phyloP scores from a whole-genome alignment of 2,797 vertebrate species.

The Octomys mimax region DNA sequence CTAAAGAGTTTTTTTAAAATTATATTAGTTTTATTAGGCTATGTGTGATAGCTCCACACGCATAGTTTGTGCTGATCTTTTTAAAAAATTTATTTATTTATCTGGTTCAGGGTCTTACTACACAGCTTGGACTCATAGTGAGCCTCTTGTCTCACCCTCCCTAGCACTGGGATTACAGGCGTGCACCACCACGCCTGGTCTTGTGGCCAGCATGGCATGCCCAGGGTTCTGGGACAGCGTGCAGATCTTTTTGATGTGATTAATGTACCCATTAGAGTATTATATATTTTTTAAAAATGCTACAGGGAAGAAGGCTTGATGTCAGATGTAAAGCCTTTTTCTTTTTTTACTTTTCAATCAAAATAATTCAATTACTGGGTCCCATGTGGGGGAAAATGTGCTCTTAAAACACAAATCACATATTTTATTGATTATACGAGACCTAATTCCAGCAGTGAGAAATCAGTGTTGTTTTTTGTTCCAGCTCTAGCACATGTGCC shows the following conservation, averaged over 20 bases:
- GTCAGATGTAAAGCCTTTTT: conserved; percentile 79
- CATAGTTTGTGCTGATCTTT: no score
- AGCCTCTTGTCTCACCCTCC: no score
- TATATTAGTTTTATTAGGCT: neutral
- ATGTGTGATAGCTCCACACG: neutral
- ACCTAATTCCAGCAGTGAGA: neutral
- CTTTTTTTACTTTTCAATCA: neutral
- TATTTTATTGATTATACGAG: neutral
- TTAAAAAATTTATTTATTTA: no score
- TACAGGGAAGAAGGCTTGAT: conserved; percentile 81
- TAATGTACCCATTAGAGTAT: conserved; percentile 56
- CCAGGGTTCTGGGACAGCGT: no score
- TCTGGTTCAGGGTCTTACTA: no score
- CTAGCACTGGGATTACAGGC: no score
- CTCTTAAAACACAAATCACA: neutral
- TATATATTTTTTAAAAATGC: conserved; percentile 58
- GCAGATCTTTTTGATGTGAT: conserved; percentile 52
- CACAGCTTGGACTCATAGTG: no score
- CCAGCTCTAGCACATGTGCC: neutral
- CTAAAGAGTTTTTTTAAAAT: neutral
- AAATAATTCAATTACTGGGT: neutral
- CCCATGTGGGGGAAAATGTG: neutral
- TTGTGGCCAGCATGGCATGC: no score
- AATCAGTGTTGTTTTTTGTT: neutral
- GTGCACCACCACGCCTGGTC: no score